Conservation (phyloP, 1,140 invertebrate species). For the Antheraea mylitta region DNA sequence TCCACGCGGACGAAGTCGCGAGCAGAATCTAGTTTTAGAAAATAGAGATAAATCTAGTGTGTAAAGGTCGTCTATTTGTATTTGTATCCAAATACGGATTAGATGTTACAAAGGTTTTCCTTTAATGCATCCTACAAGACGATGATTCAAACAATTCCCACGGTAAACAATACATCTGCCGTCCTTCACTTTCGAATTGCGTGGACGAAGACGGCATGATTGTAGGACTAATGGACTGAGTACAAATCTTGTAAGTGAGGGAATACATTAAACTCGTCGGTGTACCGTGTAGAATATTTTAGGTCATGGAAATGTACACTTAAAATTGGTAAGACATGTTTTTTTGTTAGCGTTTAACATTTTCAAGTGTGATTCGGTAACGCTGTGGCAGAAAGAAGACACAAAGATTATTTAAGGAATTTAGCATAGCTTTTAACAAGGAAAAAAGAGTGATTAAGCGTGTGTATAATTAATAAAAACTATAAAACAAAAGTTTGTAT, state of each 20-base stretch:
- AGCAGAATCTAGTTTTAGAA: no score
- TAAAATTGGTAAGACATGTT: neutral
- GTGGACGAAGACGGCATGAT: slow-evolving; percentile 5
- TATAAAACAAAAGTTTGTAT: no score
- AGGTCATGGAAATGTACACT: neutral
- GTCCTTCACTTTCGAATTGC: slow-evolving; percentile 9
- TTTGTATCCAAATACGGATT: slow-evolving; percentile 2
- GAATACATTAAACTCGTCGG: neutral
- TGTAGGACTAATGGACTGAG: slow-evolving; percentile 4
- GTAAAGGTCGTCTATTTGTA: neutral
- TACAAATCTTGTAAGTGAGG: neutral
- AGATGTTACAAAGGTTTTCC: slow-evolving; percentile 9
- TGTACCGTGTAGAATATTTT: neutral
- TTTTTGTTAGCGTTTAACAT: no score
- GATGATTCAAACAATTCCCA: slow-evolving; percentile 21
- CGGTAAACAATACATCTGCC: slow-evolving; percentile 21
- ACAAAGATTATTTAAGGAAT: no score
- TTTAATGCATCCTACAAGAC: slow-evolving; percentile 18
- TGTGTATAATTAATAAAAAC: no score
- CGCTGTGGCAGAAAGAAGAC: no score
- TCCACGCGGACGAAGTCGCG: no score
- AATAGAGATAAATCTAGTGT: neutral
- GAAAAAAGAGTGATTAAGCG: no score
- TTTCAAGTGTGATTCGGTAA: no score
- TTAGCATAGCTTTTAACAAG: no score